Evolutionary conservation across 2,888 invertebrate genomes (phyloP).

Genomic region (Empis livida): DNA sequence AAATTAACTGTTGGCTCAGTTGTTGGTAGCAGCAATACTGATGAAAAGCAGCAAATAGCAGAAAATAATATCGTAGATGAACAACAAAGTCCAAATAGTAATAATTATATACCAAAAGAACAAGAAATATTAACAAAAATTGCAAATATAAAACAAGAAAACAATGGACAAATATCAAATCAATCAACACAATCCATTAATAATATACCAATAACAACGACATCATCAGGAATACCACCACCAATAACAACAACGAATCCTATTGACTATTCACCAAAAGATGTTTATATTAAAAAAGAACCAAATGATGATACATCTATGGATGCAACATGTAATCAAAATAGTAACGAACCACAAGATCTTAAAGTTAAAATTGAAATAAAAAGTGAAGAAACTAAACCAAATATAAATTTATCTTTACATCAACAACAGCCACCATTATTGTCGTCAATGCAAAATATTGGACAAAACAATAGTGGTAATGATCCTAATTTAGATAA

Average conservation of each 20-base stretch:
- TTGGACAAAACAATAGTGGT: slow-evolving; percentile 14
- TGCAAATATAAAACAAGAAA: slow-evolving; percentile 35
- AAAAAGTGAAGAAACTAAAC: slow-evolving; percentile 33
- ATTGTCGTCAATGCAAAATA: slow-evolving; percentile 8
- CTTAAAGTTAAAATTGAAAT: slow-evolving; percentile 60
- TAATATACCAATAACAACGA: slow-evolving; percentile 9
- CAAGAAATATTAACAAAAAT: slow-evolving; percentile 34
- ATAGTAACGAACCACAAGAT: slow-evolving; percentile 52
- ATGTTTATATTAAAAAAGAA: slow-evolving; percentile 44
- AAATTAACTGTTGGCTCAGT: slow-evolving; percentile 20
- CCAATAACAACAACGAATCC: slow-evolving; percentile 17
- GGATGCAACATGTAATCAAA: slow-evolving; percentile 36
- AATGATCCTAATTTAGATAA: background rate
- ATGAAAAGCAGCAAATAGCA: background rate
- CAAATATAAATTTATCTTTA: slow-evolving; percentile 18
- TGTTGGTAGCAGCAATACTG: slow-evolving; percentile 19
- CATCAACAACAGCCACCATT: slow-evolving; percentile 12
- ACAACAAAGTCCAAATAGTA: background rate
- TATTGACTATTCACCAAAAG: slow-evolving; percentile 44
- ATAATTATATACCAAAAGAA: slow-evolving; percentile 22
- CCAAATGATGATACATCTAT: slow-evolving; percentile 35
- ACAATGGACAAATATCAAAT: slow-evolving; percentile 15
- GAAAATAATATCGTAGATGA: background rate
- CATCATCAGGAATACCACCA: slow-evolving; percentile 26
- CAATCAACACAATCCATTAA: background rate